Base-by-base conservation (phyloP, 2,113 vertebrate genomes). In the Cyanoderma ruficeps region DNA sequence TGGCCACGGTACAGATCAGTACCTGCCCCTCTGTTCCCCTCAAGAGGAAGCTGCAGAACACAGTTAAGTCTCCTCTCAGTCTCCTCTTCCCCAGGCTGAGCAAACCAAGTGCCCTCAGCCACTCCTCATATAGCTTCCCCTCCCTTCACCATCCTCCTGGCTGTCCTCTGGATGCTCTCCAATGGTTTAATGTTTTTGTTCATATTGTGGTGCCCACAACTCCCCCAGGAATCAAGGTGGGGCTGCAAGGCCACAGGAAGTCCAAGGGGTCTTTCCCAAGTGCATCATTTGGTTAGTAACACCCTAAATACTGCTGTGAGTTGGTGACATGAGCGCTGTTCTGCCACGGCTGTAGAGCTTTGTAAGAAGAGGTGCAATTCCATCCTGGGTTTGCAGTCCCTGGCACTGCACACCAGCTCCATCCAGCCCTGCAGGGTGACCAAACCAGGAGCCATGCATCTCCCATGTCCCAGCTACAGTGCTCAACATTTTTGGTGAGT, bases 11-110 rank as follows among this genome's bases (percentile, higher is more conserved):
- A 19, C 24, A 79, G 24, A 30, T 13, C 3, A 0, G 37, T 1
- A 4, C 27, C 46, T 27, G 46, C 11, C 39, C 60, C 39, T 68
- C 61, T 25, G 24, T 47, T 31, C 55, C 24, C 39, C 30, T 55
- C 20, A 18, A 1, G 1, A n/a, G 39, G 46, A 46, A 21, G 19
- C 0, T n/a, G n/a, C 69, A 67, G 60, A 67, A 9, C 60, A 37
- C 46, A 11, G 1, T 4, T 21, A 60, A 28, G 3, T 37, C 33
- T 81, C 17, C 10, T 33, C 33, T 37, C 59, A 23, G 27, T 11
- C 68, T 74, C 22, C 31, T 52, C 57, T 72, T 18, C 31, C 47
- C 23, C 60, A 67, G 33, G 28, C 52, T 52, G 37, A 60, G 41
- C 39, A 59, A 50, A 52, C 11, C 52, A n/a, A 59, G 39, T 28